Evolutionary conservation across 2,888 invertebrate genomes (phyloP).

Genomic region (Lydus trimaculatus): DNA sequence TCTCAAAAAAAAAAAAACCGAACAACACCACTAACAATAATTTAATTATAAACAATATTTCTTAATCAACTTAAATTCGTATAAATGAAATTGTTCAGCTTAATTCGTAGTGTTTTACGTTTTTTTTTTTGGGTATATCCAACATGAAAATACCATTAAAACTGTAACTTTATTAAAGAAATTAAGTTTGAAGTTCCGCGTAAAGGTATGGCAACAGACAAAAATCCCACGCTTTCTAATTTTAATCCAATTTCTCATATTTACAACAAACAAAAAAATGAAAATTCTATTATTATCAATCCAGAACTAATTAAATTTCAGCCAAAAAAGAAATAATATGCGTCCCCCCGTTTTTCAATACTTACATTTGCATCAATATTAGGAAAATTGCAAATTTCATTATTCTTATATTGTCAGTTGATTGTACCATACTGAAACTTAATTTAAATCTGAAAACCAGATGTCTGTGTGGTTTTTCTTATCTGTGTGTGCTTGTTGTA

Average conservation of each 20-base stretch:
- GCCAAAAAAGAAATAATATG: too few relatives aligned
- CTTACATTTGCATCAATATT: not conserved
- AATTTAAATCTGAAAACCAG: not conserved
- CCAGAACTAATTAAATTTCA: not conserved
- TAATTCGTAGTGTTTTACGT: too few relatives aligned
- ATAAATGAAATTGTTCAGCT: not conserved
- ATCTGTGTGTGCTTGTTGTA: not conserved
- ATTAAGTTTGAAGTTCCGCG: not conserved
- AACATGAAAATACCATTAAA: not conserved
- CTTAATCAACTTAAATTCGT: not conserved
- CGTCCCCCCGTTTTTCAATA: not conserved
- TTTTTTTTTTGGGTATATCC: too few relatives aligned
- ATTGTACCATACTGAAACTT: not conserved
- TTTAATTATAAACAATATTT: not conserved
- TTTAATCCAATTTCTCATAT: not conserved
- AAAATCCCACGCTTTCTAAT: not conserved
- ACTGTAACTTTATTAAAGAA: not conserved
- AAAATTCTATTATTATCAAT: too few relatives aligned
- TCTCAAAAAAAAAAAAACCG: not conserved
- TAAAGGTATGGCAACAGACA: not conserved
- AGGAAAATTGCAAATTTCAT: not conserved
- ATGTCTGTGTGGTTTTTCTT: not conserved
- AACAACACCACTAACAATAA: conserved; percentile 6
- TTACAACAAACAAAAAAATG: not conserved
- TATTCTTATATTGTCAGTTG: not conserved